A percentile compares a stretch with the other conserved stretches of the same genome.
Conservation (phyloP, 2,113 vertebrate species). For the Phaetusa simplex region DNA sequence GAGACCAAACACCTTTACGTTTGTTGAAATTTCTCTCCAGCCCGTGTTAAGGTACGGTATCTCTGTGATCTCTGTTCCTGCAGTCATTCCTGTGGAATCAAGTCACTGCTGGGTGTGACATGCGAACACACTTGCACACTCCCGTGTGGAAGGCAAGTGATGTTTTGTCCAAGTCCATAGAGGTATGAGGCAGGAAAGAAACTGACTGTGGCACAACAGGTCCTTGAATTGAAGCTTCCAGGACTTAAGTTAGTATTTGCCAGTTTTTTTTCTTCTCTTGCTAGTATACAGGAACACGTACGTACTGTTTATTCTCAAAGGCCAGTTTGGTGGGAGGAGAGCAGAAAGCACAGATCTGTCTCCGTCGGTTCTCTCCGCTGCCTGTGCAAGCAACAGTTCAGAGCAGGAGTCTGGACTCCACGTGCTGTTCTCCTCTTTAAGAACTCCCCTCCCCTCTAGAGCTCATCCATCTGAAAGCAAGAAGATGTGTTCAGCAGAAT, state of each 20-base stretch:
- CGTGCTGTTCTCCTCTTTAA: background rate
- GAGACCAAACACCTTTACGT: background rate
- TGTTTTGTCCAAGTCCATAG: background rate
- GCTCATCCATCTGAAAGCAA: background rate
- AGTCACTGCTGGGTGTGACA: background rate
- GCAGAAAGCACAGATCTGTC: background rate
- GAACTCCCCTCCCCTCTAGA: background rate
- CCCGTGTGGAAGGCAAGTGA: background rate
- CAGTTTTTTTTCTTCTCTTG: background rate
- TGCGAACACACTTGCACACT: no score
- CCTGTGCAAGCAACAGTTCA: background rate
- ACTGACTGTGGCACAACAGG: background rate
- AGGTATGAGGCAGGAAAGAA: background rate
- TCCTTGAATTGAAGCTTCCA: background rate
- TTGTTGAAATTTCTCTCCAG: background rate
- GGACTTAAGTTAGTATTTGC: background rate
- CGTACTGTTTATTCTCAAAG: background rate
- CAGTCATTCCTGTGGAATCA: no score
- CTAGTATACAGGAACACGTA: accelerated
- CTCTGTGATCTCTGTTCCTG: background rate
- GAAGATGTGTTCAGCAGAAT: background rate
- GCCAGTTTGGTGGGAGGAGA: background rate
- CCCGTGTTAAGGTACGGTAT: background rate
- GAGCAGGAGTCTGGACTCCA: background rate
- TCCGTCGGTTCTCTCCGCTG: background rate